Evolutionary conservation across 2,113 vertebrate species (phyloP).

Genomic region (Mesembrinibis cayennensis): DNA sequence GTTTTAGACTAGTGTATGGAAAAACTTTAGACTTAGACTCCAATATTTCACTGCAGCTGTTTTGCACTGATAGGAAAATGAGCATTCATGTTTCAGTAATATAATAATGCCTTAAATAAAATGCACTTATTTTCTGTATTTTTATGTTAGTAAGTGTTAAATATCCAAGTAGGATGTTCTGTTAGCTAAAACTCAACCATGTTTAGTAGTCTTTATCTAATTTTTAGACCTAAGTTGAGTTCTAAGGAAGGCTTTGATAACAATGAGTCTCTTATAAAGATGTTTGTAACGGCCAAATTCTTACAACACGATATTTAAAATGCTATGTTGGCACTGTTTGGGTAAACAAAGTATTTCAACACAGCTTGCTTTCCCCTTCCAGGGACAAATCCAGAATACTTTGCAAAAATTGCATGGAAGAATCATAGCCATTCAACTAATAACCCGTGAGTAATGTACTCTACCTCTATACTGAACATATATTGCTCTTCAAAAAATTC

Average conservation of each 20-base stretch:
- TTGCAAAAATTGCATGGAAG: conserved; percentile 98
- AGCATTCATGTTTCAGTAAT: neutral
- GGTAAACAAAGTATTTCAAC: neutral
- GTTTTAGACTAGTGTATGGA: neutral
- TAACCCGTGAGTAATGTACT: conserved; percentile 87
- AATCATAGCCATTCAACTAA: conserved; percentile 96
- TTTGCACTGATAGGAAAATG: neutral
- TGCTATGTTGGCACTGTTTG: neutral
- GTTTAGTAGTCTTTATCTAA: neutral
- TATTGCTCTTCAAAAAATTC: rapidly evolving
- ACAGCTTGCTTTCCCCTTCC: neutral
- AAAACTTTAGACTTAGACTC: neutral
- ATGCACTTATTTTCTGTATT: neutral
- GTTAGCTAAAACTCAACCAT: neutral
- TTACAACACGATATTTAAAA: neutral
- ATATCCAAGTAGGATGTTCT: neutral
- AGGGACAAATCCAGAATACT: conserved; percentile 94
- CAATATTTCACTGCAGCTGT: neutral
- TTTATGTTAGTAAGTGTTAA: neutral
- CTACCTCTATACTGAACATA: neutral
- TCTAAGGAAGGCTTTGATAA: neutral
- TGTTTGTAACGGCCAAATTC: neutral
- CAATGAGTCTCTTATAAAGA: neutral
- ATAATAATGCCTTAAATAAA: neutral
- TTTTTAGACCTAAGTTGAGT: neutral